phyloP scores from a whole-genome alignment of 2,888 invertebrate species.

The Epirrhoe alternata region DNA sequence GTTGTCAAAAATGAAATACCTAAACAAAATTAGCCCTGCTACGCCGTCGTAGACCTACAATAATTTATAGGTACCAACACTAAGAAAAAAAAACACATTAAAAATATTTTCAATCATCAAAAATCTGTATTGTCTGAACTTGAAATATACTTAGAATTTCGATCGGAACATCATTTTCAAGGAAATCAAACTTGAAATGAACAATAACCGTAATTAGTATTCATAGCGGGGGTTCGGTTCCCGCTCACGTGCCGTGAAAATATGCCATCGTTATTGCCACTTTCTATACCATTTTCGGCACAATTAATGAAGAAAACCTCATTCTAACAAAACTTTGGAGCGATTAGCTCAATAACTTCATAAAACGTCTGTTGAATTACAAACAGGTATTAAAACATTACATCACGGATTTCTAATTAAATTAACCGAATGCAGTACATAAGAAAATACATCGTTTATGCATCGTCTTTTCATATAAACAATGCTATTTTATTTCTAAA shows the following conservation, averaged over 20 bases:
- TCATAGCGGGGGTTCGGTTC: conserved; percentile 64
- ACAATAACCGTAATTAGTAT: conserved; percentile 67
- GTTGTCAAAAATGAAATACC: too few relatives aligned
- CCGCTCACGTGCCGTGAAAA: conserved; percentile 76
- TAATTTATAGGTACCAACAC: not conserved
- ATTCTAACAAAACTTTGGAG: conserved; percentile 45
- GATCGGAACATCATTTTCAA: conserved; percentile 33
- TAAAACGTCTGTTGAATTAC: conserved; percentile 4
- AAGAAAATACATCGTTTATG: not conserved
- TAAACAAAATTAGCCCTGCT: not conserved
- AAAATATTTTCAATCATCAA: not conserved
- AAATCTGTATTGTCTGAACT: not conserved
- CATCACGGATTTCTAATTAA: not conserved
- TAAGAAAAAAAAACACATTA: too few relatives aligned
- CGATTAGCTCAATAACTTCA: conserved; percentile 9
- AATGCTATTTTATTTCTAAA: conserved; percentile 13
- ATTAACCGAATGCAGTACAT: not conserved
- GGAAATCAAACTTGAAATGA: conserved; percentile 58
- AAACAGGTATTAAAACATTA: not conserved
- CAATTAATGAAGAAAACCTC: conserved; percentile 59
- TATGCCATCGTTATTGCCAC: conserved; percentile 72
- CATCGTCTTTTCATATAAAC: not conserved
- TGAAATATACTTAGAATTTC: conserved; percentile 29
- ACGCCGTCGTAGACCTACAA: conserved; percentile 6
- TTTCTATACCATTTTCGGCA: conserved; percentile 75